A percentile compares a stretch with the other conserved stretches of the same genome.
Evolutionary conservation across 2,888 invertebrate genomes (phyloP).

Genomic region (Exephanes ischioxanthus): DNA sequence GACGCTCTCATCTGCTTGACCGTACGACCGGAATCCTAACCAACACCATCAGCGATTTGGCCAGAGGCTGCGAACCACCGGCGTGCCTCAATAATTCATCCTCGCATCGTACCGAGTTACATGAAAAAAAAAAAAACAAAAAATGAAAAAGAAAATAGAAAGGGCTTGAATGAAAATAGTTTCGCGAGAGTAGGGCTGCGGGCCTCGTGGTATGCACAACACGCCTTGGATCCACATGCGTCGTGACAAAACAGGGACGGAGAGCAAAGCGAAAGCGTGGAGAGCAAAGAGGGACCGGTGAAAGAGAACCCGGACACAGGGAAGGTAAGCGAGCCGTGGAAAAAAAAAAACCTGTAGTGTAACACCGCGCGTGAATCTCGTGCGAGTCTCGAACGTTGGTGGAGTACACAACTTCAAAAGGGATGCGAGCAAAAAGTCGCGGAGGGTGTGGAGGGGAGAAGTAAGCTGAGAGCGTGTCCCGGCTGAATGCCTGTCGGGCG

Average conservation of each 20-base stretch:
- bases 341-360: not conserved
- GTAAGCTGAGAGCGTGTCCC: conserved; percentile 58
- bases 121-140: not conserved
- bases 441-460: conserved; percentile 14
- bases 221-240: not conserved
- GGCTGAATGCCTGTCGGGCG: conserved; percentile 64
- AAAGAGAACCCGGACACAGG: conserved; percentile 6
- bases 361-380: conserved; percentile 38
- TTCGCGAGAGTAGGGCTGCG: not conserved
- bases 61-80: not conserved
- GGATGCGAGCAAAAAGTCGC: conserved; percentile 29
- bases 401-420: conserved; percentile 60
- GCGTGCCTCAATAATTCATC: not conserved
- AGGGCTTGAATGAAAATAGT: not conserved
- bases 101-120: not conserved
- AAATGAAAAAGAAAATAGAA: too few species aligned
- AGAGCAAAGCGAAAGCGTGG: conserved; percentile 20
- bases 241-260: conserved; percentile 7
- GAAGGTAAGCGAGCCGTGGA: conserved; percentile 19
- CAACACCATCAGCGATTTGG: conserved; percentile 1
- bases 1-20: not conserved
- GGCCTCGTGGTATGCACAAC: not conserved
- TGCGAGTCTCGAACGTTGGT: conserved; percentile 37
- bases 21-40: not conserved
- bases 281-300: conserved; percentile 10